phyloP scores from a whole-genome alignment of 2,888 invertebrate genomes.

The Cotesia congregata region DNA sequence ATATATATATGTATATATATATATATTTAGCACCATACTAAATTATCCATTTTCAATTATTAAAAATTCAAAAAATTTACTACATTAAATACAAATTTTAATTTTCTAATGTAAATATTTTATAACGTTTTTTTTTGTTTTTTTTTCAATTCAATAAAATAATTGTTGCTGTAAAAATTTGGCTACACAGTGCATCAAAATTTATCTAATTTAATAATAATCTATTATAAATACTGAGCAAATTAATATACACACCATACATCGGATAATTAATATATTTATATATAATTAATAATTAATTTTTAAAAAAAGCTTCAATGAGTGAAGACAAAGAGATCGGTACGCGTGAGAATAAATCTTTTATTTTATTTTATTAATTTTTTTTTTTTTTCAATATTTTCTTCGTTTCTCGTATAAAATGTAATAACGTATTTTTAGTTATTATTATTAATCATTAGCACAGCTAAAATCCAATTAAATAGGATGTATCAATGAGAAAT shows the following conservation, averaged over 20 bases:
- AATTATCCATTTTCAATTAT: background rate
- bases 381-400: background rate
- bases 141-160: too few relatives aligned
- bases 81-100: background rate
- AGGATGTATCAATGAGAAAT: background rate
- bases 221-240: background rate
- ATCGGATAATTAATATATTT: background rate
- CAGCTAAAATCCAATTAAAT: background rate
- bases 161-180: background rate
- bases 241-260: background rate
- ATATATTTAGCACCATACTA: background rate
- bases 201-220: background rate
- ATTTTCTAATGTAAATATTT: background rate
- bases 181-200: background rate
- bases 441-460: background rate
- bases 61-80: background rate
- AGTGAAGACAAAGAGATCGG: slow-evolving; percentile 6
- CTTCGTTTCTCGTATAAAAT: slow-evolving; percentile 7
- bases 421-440: background rate
- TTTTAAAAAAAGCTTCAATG: background rate
- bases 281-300: background rate
- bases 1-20: too few relatives aligned
- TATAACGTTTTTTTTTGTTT: background rate
- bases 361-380: too few relatives aligned
- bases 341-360: slow-evolving; percentile 1